Base-by-base conservation (phyloP, 2,888 invertebrate species). In the Xestobium rufovillosum region DNA sequence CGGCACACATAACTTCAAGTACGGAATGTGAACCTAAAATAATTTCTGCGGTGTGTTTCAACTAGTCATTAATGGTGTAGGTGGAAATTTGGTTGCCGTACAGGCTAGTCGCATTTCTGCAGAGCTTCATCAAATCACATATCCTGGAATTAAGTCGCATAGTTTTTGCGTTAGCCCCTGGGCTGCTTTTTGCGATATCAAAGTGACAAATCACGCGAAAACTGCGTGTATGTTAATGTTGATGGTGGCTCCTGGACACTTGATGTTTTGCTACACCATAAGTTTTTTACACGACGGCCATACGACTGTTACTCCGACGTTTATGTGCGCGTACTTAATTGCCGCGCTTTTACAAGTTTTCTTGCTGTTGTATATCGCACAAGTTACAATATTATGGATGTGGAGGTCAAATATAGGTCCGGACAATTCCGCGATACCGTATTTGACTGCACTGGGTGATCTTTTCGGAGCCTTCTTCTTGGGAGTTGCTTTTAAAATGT, bases 31-130 rank as follows among this genome's bases (percentile, higher is more conserved):
- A 91, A 19, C 71, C 91, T 50, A 88, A 92, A 57, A 71, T 92
- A 52, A 89, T 90, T 60, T 83, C 78, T 52, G 85, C 90, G 14
- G 87, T 90, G 88, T 90, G 34, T 94, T 87, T 67, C 91, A 92
- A 64, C 78, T 91, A 49, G 86, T 91, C 37, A 87, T 91, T 44
- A 91, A 91, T 70, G 91, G 90, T 30, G 89, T 91, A 40, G 91
- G 91, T 32, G 92, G 91, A 4, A 92, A 92, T 61, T 75, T 92
- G 64, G 91, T 85, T 3, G 91, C 91, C 27, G 89, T 92, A 8
- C 91, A 92, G 69, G 89, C 91, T 4, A 87, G 86, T 53, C 75
- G 90, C 46, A 75, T 92, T 44, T 89, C 90, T 9, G 92, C 91
- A 4, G 76, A 80, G 44, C 69, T 90, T 34, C 90, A 92, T 59